phyloP scores from a whole-genome alignment of 2,888 invertebrate species.

The Cactoblastis cactorum region DNA sequence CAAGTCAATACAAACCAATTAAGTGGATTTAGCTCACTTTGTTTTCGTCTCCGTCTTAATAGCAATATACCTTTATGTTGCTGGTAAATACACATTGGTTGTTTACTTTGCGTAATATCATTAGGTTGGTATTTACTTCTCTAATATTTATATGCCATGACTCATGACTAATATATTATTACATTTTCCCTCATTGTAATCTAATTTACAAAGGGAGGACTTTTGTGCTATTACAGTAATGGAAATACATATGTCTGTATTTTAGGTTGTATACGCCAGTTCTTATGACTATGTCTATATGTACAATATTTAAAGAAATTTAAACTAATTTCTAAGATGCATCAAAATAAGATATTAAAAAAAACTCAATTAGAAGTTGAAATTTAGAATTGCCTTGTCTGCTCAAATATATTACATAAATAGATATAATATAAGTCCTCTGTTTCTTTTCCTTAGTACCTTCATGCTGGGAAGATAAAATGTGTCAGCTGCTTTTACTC shows the following conservation, averaged over 20 bases:
- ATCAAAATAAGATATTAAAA: no score
- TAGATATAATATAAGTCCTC: no score
- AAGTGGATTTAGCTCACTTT: neutral
- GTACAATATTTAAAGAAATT: no score
- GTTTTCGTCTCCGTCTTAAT: neutral
- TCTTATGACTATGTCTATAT: no score
- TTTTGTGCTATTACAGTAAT: neutral
- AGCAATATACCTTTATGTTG: neutral
- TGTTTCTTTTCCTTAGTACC: no score
- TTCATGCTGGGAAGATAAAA: no score
- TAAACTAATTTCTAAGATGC: no score
- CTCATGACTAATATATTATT: neutral
- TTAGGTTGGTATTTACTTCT: neutral
- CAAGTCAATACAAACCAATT: constrained; percentile 1
- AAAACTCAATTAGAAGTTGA: no score
- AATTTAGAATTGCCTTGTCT: no score
- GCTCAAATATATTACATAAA: no score
- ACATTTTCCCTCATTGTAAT: neutral
- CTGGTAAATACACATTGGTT: neutral
- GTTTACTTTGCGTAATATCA: neutral
- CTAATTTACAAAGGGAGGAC: no score
- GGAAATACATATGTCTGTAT: neutral
- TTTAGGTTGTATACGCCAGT: neutral
- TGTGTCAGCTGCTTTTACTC: no score
- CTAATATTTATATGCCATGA: neutral